Evolutionary conservation across 2,797 vertebrate genomes (phyloP).

Genomic region (Dallia pectoralis): DNA sequence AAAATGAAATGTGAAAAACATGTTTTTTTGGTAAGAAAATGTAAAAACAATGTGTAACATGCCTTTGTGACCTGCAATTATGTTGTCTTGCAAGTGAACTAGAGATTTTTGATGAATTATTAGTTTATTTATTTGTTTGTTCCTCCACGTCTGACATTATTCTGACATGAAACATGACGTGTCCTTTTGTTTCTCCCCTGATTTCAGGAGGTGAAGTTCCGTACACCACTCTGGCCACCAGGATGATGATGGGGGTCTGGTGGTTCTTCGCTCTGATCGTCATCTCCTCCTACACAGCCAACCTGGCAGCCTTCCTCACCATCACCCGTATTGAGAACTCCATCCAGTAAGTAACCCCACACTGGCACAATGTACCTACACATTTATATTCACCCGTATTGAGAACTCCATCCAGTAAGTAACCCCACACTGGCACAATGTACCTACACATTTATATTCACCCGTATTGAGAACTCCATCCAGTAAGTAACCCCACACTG

Average conservation of each 20-base stretch:
- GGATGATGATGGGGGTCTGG: conserved; percentile 99
- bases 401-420: conserved; percentile 99
- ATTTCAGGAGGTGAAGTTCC: conserved; percentile 91
- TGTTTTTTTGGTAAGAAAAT: too few species aligned
- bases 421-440: not conserved
- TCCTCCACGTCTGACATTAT: not conserved
- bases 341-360: conserved; percentile 87
- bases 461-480: conserved; percentile 96
- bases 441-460: conserved; percentile 62
- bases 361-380: not conserved
- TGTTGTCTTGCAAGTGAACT: not conserved
- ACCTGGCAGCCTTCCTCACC: conserved; percentile 96
- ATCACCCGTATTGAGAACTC: conserved; percentile 97
- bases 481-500: conserved; percentile 81
- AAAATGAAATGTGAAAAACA: too few species aligned
- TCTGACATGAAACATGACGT: not conserved
- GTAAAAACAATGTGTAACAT: too few species aligned
- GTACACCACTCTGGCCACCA: conserved; percentile 94
- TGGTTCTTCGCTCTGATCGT: conserved; percentile 99
- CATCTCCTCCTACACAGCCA: conserved; percentile 98
- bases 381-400: conserved; percentile 85
- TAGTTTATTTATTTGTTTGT: too few species aligned
- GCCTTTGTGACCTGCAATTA: not conserved
- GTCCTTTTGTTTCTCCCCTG: conserved; percentile 3
- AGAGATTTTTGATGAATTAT: not conserved